These are phyloP conservation scores for Peromyscus californicus DNA, from an alignment of 2,113 vertebrate genomes.

Conservation along the genomic window DNA sequence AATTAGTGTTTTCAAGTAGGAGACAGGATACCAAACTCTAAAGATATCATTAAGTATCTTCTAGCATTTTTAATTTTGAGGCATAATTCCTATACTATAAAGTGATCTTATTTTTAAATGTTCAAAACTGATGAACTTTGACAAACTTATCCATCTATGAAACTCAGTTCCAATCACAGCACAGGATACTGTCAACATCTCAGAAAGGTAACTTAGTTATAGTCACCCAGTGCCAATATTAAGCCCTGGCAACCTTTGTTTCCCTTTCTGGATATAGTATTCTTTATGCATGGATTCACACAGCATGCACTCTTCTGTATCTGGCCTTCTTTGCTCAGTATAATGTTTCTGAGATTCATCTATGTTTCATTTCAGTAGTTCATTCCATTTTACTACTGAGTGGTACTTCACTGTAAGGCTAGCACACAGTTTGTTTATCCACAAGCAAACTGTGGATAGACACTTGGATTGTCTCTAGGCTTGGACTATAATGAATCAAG, in stretches of 20 bases:
- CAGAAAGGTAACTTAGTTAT: background rate
- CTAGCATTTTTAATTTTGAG: background rate
- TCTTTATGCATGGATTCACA: background rate
- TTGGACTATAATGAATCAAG: constrained; percentile 36
- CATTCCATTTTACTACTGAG: background rate
- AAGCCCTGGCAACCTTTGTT: background rate
- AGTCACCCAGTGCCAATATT: background rate
- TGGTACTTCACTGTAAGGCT: constrained; percentile 8
- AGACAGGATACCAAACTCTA: background rate
- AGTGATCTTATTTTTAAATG: background rate
- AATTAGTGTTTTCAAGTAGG: background rate
- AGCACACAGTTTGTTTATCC: constrained; percentile 19
- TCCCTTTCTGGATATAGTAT: background rate
- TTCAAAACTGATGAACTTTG: background rate
- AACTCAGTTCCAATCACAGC: background rate
- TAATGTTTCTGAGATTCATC: background rate
- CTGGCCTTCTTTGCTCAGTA: background rate
- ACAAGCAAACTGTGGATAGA: background rate
- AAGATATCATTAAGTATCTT: background rate
- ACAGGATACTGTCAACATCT: background rate
- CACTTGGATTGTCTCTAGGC: constrained; percentile 39
- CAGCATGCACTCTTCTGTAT: background rate
- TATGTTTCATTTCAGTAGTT: background rate
- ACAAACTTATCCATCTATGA: background rate
- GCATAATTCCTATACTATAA: background rate